phyloP scores from a whole-genome alignment of 2,888 invertebrate species.

The Dysmachus trigonus region DNA sequence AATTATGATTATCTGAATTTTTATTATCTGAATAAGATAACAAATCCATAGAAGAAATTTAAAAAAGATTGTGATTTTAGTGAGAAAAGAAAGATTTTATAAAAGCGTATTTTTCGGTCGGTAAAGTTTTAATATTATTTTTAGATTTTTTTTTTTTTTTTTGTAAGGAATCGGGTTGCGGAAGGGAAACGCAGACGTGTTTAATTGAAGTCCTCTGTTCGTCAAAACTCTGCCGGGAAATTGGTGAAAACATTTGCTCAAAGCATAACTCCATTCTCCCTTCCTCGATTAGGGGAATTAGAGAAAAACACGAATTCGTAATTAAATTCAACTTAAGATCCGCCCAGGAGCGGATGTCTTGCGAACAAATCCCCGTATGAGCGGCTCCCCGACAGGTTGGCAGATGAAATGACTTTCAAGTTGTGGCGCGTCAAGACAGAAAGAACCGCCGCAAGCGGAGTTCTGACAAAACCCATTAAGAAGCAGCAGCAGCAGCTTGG shows the following conservation, averaged over 20 bases:
- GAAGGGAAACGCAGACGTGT: not conserved
- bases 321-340: not conserved
- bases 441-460: not conserved
- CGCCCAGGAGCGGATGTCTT: not conserved
- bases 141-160: too few relatives aligned
- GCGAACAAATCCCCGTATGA: not conserved
- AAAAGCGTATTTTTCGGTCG: too few relatives aligned
- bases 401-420: constrained; percentile 11
- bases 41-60: too few relatives aligned
- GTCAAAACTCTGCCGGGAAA: not conserved
- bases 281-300: not conserved
- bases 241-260: not conserved
- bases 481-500: not conserved
- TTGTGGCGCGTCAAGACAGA: not conserved
- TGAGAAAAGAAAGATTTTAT: too few relatives aligned
- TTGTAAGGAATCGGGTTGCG: not conserved
- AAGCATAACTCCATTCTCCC: not conserved
- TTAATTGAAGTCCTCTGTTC: not conserved
- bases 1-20: too few relatives aligned
- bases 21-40: too few relatives aligned
- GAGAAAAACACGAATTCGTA: not conserved
- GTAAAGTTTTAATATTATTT: too few relatives aligned
- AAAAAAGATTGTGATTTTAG: too few relatives aligned
- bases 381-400: not conserved
- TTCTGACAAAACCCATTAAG: not conserved